Conservation (phyloP, 1,140 invertebrate species). For the Chlorops oryzae region DNA sequence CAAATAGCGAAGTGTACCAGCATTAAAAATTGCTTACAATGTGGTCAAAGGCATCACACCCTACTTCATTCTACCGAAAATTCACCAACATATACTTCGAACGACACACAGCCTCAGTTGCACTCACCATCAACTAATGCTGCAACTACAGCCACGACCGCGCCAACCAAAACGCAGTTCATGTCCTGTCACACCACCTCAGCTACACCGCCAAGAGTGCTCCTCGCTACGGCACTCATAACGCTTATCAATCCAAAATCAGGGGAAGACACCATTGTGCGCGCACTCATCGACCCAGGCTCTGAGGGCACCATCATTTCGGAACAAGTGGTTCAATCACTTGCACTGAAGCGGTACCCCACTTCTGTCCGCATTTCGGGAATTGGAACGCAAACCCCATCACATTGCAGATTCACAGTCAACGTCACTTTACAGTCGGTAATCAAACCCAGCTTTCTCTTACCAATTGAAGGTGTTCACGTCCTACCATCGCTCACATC, state of each 20-base stretch:
- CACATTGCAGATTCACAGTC: too few species aligned
- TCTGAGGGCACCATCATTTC: not conserved
- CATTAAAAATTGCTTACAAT: constrained; percentile 2
- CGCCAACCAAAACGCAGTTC: too few species aligned
- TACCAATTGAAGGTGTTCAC: too few species aligned
- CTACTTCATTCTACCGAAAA: not conserved
- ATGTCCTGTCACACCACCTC: not conserved
- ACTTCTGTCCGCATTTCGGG: not conserved
- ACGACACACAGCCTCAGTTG: too few species aligned
- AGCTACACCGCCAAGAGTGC: not conserved
- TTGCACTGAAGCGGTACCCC: not conserved
- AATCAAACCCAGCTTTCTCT: too few species aligned
- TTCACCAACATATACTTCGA: too few species aligned
- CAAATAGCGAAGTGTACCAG: not conserved
- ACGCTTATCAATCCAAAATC: too few species aligned
- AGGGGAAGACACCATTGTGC: not conserved
- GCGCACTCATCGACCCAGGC: not conserved
- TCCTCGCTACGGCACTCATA: not conserved
- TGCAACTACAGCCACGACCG: not conserved
- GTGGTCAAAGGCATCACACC: constrained; percentile 1
- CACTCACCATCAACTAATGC: too few species aligned
- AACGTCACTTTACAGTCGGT: too few species aligned
- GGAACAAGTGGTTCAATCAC: not conserved
- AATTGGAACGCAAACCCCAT: not conserved
- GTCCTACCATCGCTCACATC: too few species aligned